Conservation (phyloP, 2,888 invertebrate species). For the Cremastobaeus sp. region DNA sequence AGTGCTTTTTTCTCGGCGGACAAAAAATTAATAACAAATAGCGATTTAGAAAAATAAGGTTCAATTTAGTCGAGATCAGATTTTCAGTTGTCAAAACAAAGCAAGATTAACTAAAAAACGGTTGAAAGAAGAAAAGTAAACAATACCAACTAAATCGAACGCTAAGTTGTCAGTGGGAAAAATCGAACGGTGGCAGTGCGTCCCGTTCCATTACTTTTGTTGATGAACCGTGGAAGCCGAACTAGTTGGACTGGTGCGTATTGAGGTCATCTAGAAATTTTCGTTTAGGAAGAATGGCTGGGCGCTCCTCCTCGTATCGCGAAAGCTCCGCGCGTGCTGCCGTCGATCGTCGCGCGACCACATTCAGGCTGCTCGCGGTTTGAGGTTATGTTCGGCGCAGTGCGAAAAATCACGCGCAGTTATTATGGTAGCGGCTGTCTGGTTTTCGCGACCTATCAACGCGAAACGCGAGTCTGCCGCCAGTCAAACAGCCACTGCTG, state of each 20-base stretch:
- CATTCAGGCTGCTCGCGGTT: neutral
- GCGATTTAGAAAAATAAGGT: too few relatives aligned
- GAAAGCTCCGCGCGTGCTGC: neutral
- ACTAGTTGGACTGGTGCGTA: neutral
- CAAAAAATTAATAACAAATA: too few relatives aligned
- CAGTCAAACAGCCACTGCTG: too few relatives aligned
- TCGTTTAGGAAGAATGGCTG: neutral
- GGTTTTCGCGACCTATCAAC: conserved; percentile 1
- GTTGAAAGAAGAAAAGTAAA: too few relatives aligned
- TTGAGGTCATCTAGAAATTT: conserved; percentile 8
- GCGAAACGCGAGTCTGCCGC: too few relatives aligned
- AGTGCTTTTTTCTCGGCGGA: too few relatives aligned
- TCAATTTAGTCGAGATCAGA: too few relatives aligned
- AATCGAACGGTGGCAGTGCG: neutral
- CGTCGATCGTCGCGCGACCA: neutral
- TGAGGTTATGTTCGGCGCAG: neutral
- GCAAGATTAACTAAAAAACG: too few relatives aligned
- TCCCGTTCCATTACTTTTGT: neutral
- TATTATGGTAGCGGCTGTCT: neutral
- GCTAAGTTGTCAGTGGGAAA: neutral
- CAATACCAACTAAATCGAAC: neutral
- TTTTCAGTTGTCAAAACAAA: too few relatives aligned
- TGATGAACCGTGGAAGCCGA: neutral
- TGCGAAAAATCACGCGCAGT: neutral
- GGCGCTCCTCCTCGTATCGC: neutral